Evolutionary conservation across 2,797 vertebrate species (phyloP).

Genomic region (Scyliorhinus canicula): DNA sequence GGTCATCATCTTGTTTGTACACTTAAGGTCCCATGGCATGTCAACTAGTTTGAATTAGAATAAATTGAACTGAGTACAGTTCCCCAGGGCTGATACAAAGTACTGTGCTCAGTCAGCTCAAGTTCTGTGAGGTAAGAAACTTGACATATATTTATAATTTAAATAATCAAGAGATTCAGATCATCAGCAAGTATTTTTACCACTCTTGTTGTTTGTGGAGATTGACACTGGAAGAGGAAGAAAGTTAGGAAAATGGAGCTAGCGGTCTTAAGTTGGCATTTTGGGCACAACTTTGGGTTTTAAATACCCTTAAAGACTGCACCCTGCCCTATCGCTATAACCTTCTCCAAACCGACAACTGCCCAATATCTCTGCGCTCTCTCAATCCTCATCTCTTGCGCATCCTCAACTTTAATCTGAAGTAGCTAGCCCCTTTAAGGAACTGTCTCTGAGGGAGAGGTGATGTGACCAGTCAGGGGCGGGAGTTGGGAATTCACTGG

Average conservation of each 20-base stretch:
- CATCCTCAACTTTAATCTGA: no score
- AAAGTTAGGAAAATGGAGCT: not conserved
- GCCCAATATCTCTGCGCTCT: no score
- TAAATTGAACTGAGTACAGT: not conserved
- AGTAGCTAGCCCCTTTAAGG: no score
- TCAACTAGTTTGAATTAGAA: not conserved
- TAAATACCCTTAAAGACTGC: no score
- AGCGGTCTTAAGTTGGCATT: not conserved
- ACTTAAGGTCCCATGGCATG: not conserved
- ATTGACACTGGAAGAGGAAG: no score
- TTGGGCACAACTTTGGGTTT: not conserved
- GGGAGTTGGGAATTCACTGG: no score
- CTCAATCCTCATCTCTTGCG: no score
- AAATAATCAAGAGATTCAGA: not conserved
- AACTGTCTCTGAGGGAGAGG: no score
- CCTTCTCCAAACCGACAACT: no score
- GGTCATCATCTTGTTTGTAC: conserved; percentile 1
- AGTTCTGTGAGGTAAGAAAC: not conserved
- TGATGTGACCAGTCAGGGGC: no score
- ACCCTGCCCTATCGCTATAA: no score
- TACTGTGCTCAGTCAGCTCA: no score
- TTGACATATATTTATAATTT: not conserved
- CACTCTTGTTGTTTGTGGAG: not conserved
- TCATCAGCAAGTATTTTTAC: not conserved
- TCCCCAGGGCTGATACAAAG: not conserved